Conservation (phyloP, 2,888 invertebrate genomes). For the Campoletis raptor region DNA sequence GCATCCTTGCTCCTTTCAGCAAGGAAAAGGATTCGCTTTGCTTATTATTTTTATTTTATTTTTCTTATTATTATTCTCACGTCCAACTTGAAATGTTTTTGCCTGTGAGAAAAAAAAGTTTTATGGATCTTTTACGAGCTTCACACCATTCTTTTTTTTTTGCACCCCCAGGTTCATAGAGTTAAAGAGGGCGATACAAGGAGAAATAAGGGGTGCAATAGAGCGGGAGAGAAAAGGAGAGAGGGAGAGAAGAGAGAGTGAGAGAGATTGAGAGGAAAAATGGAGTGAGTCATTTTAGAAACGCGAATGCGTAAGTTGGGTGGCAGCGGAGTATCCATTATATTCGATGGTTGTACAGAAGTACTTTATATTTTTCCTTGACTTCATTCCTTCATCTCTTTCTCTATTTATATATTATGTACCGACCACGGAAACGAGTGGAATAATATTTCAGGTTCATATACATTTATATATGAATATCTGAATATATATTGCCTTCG, state of each 20-base stretch:
- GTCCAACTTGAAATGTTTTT: conserved; percentile 38
- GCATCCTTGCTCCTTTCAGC: neutral
- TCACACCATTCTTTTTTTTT: conserved; percentile 10
- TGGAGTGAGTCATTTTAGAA: conserved; percentile 33
- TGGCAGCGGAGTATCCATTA: conserved; percentile 41
- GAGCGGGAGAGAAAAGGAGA: neutral
- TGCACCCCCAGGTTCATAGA: conserved; percentile 36
- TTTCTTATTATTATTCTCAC: conserved; percentile 21
- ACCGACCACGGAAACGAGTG: neutral
- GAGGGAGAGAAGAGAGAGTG: neutral
- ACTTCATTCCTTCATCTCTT: conserved; percentile 4
- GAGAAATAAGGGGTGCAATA: conserved; percentile 23
- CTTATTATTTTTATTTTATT: conserved; percentile 9
- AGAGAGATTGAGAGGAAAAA: neutral
- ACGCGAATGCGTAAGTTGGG: conserved; percentile 29
- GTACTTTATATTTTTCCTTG: conserved; percentile 27
- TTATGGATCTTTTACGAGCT: conserved; percentile 46
- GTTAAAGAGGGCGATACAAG: conserved; percentile 17
- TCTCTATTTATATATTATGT: conserved; percentile 21
- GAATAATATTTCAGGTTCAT: neutral
- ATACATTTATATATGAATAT: neutral
- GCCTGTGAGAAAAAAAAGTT: conserved; percentile 40
- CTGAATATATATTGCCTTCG: neutral
- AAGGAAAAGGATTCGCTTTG: neutral
- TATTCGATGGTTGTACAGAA: conserved; percentile 33